phyloP scores from a whole-genome alignment of 2,797 vertebrate species.

The Channa striata region DNA sequence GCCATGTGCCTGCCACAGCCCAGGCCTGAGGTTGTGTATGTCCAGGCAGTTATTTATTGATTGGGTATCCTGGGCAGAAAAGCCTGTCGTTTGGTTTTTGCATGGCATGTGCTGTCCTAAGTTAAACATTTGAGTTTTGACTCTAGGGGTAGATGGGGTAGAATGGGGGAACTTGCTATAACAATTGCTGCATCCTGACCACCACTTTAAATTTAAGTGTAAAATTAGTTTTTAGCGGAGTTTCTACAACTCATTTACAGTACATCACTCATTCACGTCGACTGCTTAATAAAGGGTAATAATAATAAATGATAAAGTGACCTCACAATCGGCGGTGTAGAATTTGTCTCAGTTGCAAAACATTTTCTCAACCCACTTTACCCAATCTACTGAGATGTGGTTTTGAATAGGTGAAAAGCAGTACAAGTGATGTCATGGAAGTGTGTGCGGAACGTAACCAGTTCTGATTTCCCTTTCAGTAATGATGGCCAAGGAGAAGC shows the following conservation, averaged over 20 bases:
- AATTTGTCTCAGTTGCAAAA: conserved; percentile 46
- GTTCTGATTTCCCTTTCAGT: conserved; percentile 80
- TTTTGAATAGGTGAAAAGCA: conserved; percentile 30
- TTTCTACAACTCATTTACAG: conserved; percentile 7
- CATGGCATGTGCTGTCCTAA: conserved; percentile 85
- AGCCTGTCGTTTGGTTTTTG: conserved; percentile 73
- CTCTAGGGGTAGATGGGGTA: conserved; percentile 78
- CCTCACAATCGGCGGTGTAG: conserved; percentile 28
- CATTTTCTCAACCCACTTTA: conserved; percentile 84
- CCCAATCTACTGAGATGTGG: conserved; percentile 80
- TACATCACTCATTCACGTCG: neutral
- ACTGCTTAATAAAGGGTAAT: too few species aligned
- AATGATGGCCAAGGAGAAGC: conserved; percentile 99
- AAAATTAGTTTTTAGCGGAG: too few species aligned
- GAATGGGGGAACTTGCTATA: conserved; percentile 63
- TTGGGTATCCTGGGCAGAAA: conserved; percentile 82
- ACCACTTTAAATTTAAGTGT: conserved; percentile 2
- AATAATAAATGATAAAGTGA: too few species aligned
- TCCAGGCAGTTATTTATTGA: conserved; percentile 59
- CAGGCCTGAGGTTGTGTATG: conserved; percentile 60
- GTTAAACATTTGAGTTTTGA: conserved; percentile 70
- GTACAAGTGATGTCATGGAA: neutral
- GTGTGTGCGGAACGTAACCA: conserved; percentile 31
- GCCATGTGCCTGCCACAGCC: conserved; percentile 58
- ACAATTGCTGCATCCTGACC: conserved; percentile 7